Evolutionary conservation across 1,140 invertebrate species (phyloP).

Genomic region (Drosophila varians): DNA sequence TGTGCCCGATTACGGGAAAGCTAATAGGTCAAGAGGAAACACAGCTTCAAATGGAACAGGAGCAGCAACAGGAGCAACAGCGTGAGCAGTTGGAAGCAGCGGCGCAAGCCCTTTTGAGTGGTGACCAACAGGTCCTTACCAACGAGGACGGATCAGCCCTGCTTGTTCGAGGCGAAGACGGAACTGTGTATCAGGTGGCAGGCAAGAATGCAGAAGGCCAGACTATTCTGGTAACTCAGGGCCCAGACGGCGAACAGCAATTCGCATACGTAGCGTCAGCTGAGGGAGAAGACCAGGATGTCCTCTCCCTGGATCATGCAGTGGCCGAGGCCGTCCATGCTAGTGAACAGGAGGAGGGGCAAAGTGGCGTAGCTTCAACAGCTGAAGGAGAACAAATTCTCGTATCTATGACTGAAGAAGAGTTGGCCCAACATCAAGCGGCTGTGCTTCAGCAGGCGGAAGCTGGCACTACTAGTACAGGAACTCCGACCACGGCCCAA

Average conservation of each 20-base stretch:
- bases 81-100: slow-evolving; percentile 69
- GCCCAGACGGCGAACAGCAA: slow-evolving; percentile 88
- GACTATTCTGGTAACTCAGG: slow-evolving; percentile 88
- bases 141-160: slow-evolving; percentile 85
- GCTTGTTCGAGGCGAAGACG: slow-evolving; percentile 88
- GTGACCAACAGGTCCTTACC: slow-evolving; percentile 76
- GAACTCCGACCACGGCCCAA: slow-evolving; percentile 64
- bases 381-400: slow-evolving; percentile 85
- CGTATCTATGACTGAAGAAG: slow-evolving; percentile 85
- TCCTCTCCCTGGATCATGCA: slow-evolving; percentile 86
- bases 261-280: slow-evolving; percentile 89
- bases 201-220: slow-evolving; percentile 91
- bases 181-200: slow-evolving; percentile 86
- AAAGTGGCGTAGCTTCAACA: slow-evolving; percentile 63
- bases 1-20: slow-evolving; percentile 78
- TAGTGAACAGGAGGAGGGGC: slow-evolving; percentile 10
- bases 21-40: slow-evolving; percentile 77
- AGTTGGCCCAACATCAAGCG: slow-evolving; percentile 84
- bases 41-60: slow-evolving; percentile 78
- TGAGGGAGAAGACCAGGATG: slow-evolving; percentile 86
- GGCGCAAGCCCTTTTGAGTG: slow-evolving; percentile 58
- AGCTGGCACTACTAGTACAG: slow-evolving; percentile 37
- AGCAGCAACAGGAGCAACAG: slow-evolving; percentile 71
- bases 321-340: slow-evolving; percentile 85
- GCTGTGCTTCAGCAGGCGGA: slow-evolving; percentile 54